Conservation (phyloP, 2,888 invertebrate genomes). For the Lordiphosa andalusiaca region DNA sequence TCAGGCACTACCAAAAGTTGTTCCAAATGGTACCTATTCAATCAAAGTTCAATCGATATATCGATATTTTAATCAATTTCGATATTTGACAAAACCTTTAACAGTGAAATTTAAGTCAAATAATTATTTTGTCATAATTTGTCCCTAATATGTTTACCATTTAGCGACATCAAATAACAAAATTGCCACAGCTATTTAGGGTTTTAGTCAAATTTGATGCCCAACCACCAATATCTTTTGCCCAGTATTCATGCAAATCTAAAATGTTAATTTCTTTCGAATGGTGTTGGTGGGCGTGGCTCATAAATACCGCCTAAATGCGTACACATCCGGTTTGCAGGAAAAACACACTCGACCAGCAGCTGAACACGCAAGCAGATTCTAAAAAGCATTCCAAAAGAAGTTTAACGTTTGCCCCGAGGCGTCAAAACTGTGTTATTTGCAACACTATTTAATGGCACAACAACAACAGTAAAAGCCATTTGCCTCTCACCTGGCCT, state of each 20-base stretch:
- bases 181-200: too few relatives aligned
- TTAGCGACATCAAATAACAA: too few relatives aligned
- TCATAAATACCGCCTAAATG: conserved; percentile 52
- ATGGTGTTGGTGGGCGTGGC: conserved; percentile 12
- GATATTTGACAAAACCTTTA: too few relatives aligned
- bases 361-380: neutral
- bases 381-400: conserved; percentile 19
- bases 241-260: neutral
- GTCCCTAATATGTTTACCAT: too few relatives aligned
- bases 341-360: conserved; percentile 7
- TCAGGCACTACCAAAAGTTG: too few relatives aligned
- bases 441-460: conserved; percentile 57
- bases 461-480: conserved; percentile 31
- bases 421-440: conserved; percentile 61
- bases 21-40: too few relatives aligned
- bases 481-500: conserved; percentile 19
- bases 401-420: conserved; percentile 30
- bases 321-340: conserved; percentile 46
- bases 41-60: too few relatives aligned
- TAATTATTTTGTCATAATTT: too few relatives aligned
- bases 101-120: too few relatives aligned
- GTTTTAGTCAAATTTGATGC: too few relatives aligned
- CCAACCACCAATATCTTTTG: too few relatives aligned
- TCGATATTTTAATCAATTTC: too few relatives aligned
- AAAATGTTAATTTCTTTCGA: conserved; percentile 5